Conservation (phyloP, 1,140 invertebrate genomes). For the Hetaerina americana region DNA sequence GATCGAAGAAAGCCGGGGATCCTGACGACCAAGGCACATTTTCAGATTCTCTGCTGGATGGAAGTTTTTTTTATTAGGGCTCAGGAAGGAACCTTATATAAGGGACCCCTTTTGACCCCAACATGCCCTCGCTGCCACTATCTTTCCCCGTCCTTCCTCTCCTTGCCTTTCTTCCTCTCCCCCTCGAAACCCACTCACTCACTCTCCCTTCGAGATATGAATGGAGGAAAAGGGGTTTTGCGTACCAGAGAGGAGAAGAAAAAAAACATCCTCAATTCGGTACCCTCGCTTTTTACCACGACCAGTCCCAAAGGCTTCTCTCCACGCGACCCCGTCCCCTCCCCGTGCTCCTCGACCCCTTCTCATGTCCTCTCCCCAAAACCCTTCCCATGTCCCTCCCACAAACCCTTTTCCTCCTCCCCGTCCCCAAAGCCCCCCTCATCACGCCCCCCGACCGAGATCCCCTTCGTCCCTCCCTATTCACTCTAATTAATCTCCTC, state of each 20-base stretch:
- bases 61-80: neutral
- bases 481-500: too few species aligned
- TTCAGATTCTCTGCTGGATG: neutral
- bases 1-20: neutral
- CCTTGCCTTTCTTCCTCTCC: neutral
- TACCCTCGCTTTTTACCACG: neutral
- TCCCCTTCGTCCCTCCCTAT: too few species aligned
- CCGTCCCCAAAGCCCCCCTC: neutral
- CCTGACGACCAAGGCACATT: neutral
- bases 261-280: neutral
- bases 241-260: neutral
- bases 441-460: neutral
- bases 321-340: neutral
- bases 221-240: neutral
- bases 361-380: neutral
- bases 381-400: neutral
- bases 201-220: too few species aligned
- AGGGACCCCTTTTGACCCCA: neutral
- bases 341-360: neutral
- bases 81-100: neutral
- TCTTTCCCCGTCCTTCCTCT: neutral
- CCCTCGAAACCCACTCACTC: too few species aligned
- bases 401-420: neutral
- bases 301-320: neutral
- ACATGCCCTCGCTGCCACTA: too few species aligned